A percentile compares a stretch with the other conserved stretches of the same genome.
phyloP scores from a whole-genome alignment of 2,113 vertebrate genomes.

The Girardinichthys multiradiatus region DNA sequence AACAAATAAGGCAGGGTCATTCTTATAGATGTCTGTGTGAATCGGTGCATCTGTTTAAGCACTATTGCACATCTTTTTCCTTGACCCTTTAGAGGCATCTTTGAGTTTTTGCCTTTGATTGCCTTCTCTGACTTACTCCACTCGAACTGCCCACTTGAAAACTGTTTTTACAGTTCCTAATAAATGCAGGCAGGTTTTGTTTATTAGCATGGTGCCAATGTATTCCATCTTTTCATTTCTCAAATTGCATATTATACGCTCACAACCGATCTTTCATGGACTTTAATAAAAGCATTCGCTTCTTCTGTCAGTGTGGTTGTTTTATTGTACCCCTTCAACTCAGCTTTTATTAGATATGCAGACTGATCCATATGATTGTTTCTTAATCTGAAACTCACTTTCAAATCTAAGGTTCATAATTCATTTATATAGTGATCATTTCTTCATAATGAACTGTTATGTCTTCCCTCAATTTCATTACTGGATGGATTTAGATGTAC shows the following conservation, averaged over 20 bases:
- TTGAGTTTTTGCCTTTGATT: neutral
- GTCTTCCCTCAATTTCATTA: constrained; percentile 3
- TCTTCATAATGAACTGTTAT: constrained; percentile 11
- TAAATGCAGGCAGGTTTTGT: neutral
- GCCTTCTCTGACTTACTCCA: neutral
- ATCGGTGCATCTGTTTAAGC: neutral
- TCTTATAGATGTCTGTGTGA: neutral
- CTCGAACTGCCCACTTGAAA: neutral
- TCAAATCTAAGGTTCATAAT: constrained; percentile 1
- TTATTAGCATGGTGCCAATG: neutral
- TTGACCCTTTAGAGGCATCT: neutral
- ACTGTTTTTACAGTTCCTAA: neutral
- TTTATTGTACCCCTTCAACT: neutral
- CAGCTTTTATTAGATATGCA: constrained; percentile 9
- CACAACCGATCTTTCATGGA: neutral
- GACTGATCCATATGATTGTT: constrained; percentile 20
- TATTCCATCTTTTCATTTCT: neutral
- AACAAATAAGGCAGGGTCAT: neutral
- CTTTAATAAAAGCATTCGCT: neutral
- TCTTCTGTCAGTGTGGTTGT: constrained; percentile 5
- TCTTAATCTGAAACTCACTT: constrained; percentile 19
- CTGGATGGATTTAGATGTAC: neutral
- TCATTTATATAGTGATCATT: constrained; percentile 6
- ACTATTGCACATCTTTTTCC: neutral
- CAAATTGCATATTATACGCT: neutral